These are phyloP conservation scores for Penaeus chinensis DNA, from an alignment of 1,140 invertebrate genomes.

Conservation along the genomic window DNA sequence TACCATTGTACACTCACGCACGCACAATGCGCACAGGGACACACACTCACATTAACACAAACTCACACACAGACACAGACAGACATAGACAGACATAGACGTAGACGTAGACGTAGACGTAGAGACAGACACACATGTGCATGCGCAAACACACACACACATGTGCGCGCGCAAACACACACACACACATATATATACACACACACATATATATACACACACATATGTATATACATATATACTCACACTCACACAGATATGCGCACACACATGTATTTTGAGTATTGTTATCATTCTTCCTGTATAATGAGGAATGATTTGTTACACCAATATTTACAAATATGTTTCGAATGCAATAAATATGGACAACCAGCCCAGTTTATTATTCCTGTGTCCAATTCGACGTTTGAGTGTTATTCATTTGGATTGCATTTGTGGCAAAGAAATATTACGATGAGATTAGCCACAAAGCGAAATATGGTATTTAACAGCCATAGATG, in stretches of 20 bases:
- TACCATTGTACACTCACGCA: no score
- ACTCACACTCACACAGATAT: background rate
- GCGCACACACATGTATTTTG: background rate
- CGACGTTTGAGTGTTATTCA: no score
- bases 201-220: background rate
- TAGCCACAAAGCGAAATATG: no score
- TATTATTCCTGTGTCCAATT: no score
- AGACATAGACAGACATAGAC: no score
- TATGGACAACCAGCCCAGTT: no score
- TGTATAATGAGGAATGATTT: background rate
- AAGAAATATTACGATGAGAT: no score
- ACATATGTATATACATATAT: slow-evolving; percentile 6
- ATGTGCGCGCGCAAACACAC: background rate
- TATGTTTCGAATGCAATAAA: background rate
- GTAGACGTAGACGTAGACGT: background rate
- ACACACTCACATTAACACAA: no score
- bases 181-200: background rate
- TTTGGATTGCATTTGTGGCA: no score
- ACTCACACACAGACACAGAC: no score
- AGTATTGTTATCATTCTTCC: background rate
- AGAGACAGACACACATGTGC: background rate
- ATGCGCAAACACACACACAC: background rate
- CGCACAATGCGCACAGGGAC: background rate
- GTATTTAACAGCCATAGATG: no score
- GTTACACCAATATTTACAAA: background rate